phyloP scores from a whole-genome alignment of 2,797 vertebrate species.

The Vireo griseus region DNA sequence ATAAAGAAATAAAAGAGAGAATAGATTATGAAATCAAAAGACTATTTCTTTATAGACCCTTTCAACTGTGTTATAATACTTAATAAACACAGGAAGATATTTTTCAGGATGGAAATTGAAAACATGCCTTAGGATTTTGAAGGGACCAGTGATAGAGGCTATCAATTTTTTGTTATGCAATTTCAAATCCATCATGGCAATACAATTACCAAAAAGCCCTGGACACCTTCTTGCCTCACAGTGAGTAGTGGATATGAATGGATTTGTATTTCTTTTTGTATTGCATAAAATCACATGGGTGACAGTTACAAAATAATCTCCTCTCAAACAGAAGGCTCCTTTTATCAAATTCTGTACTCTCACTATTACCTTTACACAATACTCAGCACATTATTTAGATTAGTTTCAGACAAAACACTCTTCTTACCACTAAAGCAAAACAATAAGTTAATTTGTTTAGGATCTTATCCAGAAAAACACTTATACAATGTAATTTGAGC shows the following conservation, averaged over 20 bases:
- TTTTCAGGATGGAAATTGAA: background rate
- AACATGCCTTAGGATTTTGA: background rate
- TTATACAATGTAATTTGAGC: background rate
- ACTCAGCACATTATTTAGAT: background rate
- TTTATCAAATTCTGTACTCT: background rate
- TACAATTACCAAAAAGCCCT: background rate
- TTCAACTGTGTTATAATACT: background rate
- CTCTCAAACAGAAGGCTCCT: background rate
- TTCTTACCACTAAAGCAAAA: background rate
- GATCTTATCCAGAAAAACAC: background rate
- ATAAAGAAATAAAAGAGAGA: background rate
- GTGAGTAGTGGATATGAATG: background rate
- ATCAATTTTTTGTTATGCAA: background rate
- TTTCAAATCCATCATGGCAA: background rate
- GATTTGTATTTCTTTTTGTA: background rate
- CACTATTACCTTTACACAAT: background rate
- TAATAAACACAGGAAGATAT: background rate
- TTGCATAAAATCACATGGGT: background rate
- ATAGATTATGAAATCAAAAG: background rate
- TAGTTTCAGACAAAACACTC: background rate
- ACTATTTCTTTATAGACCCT: background rate
- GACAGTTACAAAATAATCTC: background rate
- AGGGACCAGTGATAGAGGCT: background rate
- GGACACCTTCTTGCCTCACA: background rate
- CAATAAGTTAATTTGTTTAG: background rate